Base-by-base conservation (phyloP, 2,113 vertebrate genomes). In the Taxidea taxus region DNA sequence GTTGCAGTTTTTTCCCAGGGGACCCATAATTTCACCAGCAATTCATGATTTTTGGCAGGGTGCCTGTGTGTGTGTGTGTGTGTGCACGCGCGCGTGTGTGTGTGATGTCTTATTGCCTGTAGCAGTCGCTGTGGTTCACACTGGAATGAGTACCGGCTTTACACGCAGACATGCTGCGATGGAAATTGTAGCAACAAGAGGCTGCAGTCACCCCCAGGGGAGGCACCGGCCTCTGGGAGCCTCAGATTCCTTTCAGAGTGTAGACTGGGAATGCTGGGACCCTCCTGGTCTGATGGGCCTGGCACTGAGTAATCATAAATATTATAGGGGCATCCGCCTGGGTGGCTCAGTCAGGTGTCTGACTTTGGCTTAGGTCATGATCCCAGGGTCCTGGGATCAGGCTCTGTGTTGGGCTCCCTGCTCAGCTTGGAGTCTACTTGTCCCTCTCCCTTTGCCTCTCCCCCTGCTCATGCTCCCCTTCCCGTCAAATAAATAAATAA, bases 201-300 rank as follows among this genome's bases (percentile, higher is more conserved):
- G 1, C 18, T 4, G 2, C 0, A 0, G 39, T 34, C 58, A 1
- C 4, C 56, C 42, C 34, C 0, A 0, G 34, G 31, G 44, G 11
- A 23, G 0, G 0, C 49, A 3, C 23, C 2, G 1, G 34, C 7
- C 34, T 5, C 2, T 1, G 34, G 7, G n/a, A 29, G 27, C 18
- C 47, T 20, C 1, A 0, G 0, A 7, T 49, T 49, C 51, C 31
- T 44, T 23, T 5, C 11, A 8, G 10, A 29, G 34, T 10, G n/a
- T 42, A 10, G 49, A 31, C 10, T 0, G 18, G 4, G 18, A 13
- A 21, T 47, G 5, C 27, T 23, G 20, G 66, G 20, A 9, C 62
- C 34, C 21, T 23, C 25, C 18, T 27, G 4, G 15, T 11, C 70
- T 14, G 14, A 23, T 2, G 70, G 51, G 44, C 54, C 58, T 23